phyloP scores from a whole-genome alignment of 2,113 vertebrate genomes.

The Crotalus helleri region DNA sequence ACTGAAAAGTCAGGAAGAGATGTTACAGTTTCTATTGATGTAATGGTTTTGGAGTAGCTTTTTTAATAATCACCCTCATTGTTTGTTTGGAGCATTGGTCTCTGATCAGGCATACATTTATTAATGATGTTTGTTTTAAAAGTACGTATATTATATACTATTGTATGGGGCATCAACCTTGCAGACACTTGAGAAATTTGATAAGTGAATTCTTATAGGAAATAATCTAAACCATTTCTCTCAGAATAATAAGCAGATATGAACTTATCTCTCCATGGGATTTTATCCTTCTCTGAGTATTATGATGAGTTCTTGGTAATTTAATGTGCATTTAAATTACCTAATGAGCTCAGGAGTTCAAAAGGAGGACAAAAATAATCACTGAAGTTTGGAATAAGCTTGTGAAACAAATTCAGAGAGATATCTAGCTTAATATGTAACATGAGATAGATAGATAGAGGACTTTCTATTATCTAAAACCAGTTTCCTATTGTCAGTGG shows the following conservation, averaged over 20 bases:
- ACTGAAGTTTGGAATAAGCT: background rate
- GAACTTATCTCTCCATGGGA: background rate
- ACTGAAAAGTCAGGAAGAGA: background rate
- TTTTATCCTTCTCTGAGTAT: background rate
- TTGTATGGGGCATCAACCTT: background rate
- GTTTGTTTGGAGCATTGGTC: background rate
- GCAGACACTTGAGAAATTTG: background rate
- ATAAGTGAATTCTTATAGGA: background rate
- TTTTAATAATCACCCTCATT: background rate
- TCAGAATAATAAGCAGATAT: background rate
- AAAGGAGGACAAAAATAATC: background rate
- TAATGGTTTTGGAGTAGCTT: background rate
- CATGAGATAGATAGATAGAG: background rate
- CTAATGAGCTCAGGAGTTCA: background rate
- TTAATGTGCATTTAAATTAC: conserved; percentile 1
- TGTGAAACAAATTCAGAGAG: background rate
- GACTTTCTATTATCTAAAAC: background rate
- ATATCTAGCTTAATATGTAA: background rate
- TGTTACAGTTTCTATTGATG: background rate
- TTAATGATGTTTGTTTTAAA: background rate
- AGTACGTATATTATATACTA: background rate
- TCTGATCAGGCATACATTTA: conserved; percentile 24
- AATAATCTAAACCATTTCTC: background rate
- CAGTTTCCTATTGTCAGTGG: background rate
- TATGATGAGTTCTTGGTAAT: background rate